Percentiles rank a stretch among this genome's conserved stretches.
Evolutionary conservation across 2,888 invertebrate genomes (phyloP).

Genomic region (Vannuccia rotundouncinata): DNA sequence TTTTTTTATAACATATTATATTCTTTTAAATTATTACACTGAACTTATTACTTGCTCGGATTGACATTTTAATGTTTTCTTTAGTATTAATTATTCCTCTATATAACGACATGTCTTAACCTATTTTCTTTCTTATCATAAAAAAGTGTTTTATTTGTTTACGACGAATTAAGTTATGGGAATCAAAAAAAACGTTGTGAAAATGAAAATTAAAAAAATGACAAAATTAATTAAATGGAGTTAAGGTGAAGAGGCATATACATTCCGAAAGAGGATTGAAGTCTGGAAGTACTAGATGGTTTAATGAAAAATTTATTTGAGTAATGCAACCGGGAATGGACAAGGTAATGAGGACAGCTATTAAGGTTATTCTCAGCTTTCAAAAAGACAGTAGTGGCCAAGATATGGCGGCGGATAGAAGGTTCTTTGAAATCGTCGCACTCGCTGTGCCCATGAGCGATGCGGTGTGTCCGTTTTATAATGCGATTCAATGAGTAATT

Average conservation of each 20-base stretch:
- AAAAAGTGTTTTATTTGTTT: too few species aligned
- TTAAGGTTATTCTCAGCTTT: conserved; percentile 3
- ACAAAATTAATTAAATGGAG: background rate
- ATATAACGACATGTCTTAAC: too few species aligned
- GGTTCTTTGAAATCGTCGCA: background rate
- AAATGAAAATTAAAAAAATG: too few species aligned
- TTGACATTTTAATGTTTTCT: too few species aligned
- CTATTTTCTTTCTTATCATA: too few species aligned
- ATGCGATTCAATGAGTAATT: conserved; percentile 22
- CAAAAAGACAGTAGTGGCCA: background rate
- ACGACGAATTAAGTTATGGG: too few species aligned
- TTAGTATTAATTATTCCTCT: too few species aligned
- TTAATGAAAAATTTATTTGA: conserved; percentile 11
- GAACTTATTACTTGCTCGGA: too few species aligned
- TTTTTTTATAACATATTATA: too few species aligned
- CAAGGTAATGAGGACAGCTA: conserved; percentile 14
- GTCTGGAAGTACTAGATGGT: conserved; percentile 1
- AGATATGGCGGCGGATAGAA: background rate
- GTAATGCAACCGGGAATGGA: background rate
- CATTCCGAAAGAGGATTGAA: background rate
- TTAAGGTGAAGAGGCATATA: background rate
- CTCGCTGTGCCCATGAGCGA: conserved; percentile 3
- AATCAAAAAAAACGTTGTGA: too few species aligned
- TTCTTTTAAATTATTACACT: too few species aligned
- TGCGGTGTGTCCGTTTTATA: conserved; percentile 21